Evolutionary conservation across 92 coral and sea anemone genomes (phyloP), one percentile per base, ranked within the genome.

Genomic region (Galaxea fascicularis): DNA sequence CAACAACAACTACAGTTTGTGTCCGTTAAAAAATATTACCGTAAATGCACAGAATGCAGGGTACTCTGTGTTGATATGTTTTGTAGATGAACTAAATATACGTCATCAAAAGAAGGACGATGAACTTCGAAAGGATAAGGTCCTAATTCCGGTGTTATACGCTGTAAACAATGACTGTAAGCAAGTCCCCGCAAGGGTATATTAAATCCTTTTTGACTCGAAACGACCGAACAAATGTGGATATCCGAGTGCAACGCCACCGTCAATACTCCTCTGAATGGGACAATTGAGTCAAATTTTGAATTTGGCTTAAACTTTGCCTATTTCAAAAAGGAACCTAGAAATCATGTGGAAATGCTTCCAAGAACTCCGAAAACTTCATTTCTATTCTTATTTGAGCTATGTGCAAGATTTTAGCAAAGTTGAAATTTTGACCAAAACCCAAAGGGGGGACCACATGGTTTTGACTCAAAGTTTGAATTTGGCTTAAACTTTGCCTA

Each of bases 11-110:
- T 14, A 57, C 58, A 13, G 29, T 6, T 47, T 12, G 56, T 59
- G 81, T 14, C 22, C 70, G 10, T 35, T 58, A 0, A 10, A 41
- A 8, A 47, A 44, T 0, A 22, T 76, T 39, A 68, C 54, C n/a
- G 15, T 9, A 4, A 41, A 58, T 35, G 81, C 70, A 7, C 81
- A 76, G 68, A 35, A 31, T 26, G 69, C 81, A 6, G 81, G 81
- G 39, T 76, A 76, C 11, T 22, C 81, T 29, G 54, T 76, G 14
- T 8, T 76, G 56, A 41, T 76, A 59, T 60, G 5, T n/a, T 31
- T 71, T 49, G 0, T 10, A 46, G 16, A 71, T 30, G 12, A 9
- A 63, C 13, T 10, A 12, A 14, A 0, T 4, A 10, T 4, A 3
- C 4, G 14, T 13, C 66, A 14, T 21, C 0, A n/a, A 22, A 16